Conservation (phyloP, 2,888 invertebrate genomes). For the Drosophila pegasa region DNA sequence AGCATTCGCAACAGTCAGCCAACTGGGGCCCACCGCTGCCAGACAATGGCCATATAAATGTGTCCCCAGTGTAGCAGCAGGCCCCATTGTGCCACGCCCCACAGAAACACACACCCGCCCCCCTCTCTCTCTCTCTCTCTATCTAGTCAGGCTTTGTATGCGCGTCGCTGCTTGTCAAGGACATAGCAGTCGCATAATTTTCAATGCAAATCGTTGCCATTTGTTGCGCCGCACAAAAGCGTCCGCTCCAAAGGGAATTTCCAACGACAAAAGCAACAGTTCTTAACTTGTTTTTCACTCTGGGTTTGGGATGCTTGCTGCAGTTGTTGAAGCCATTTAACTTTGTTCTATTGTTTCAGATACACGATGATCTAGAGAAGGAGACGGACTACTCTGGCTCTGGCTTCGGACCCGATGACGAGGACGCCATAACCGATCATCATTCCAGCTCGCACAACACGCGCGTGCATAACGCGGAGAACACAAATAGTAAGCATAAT, state of each 20-base stretch:
- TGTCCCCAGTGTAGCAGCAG: conserved; percentile 52
- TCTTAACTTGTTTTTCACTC: conserved; percentile 4
- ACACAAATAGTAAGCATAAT: conserved; percentile 81
- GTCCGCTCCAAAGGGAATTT: not conserved
- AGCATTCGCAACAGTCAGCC: conserved; percentile 45
- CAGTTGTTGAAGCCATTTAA: not conserved
- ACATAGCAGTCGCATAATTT: conserved; percentile 56
- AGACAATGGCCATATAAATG: conserved; percentile 72
- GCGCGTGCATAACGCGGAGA: conserved; percentile 64
- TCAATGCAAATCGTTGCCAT: conserved; percentile 63
- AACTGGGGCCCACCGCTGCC: conserved; percentile 42
- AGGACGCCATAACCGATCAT: conserved; percentile 86
- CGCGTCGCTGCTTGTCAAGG: conserved; percentile 45
- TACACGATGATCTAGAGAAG: conserved; percentile 86
- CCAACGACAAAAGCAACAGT: conserved; percentile 13
- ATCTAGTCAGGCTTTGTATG: conserved; percentile 30
- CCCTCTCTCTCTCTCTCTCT: too few species aligned
- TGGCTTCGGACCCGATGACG: conserved; percentile 94
- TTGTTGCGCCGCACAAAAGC: conserved; percentile 60
- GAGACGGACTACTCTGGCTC: conserved; percentile 94
- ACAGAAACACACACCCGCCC: not conserved
- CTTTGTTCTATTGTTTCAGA: conserved; percentile 69
- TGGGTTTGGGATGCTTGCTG: not conserved
- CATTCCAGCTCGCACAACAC: conserved; percentile 76
- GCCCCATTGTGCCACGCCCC: conserved; percentile 30